Base-by-base conservation (phyloP, 30 jellyfish, hydroid and myxozoan genomes). In the Nemopilema nomurai region DNA sequence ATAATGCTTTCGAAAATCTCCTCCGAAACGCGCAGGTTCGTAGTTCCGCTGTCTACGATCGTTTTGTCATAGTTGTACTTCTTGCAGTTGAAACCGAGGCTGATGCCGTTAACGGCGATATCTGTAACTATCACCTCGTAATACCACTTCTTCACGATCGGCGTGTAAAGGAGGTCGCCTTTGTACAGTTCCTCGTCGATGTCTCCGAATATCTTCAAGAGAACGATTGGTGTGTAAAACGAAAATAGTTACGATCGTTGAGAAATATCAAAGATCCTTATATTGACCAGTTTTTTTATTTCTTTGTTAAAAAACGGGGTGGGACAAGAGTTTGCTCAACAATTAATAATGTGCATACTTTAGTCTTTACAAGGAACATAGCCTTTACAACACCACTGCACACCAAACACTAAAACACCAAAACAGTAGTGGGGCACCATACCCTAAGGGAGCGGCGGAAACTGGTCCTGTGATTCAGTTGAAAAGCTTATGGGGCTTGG, bases 21-120 rank as follows among this genome's bases (percentile, higher is more conserved):
- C 67, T 91, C 98, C 0, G 98, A 90, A 49, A 96, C 98, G 28
- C 99, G 83, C 16, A 96, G 85, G 64, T 96, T 96, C 9, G 99
- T 96, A 13, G 99, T 96, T 1, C 99, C 99, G 76, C 98, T 96
- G 69, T 96, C 99, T 28, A 96, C 98, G 21, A 96, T 96, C 9
- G 99, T 96, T 62, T 92, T 92, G 82, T 96, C 99, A 62, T 96
- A 88, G 74, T 96, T 96, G 83, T 96, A 96, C 49, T 88, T 91
- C 69, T 96, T 90, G 75, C 99, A 96, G 72, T 96, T 85, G 49
- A 96, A 76, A 9, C 98, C 98, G n/a, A 96, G 76, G 67, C 98
- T 96, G 63, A 83, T 84, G 27, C 98, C 97, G 67, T 91, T 91
- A 0, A 96, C 99, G 9, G 98, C 93, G 50, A 96, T 91, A 69